These are phyloP conservation scores for Caloenas nicobarica DNA, from an alignment of 2,113 vertebrate species.

Conservation along the genomic window DNA sequence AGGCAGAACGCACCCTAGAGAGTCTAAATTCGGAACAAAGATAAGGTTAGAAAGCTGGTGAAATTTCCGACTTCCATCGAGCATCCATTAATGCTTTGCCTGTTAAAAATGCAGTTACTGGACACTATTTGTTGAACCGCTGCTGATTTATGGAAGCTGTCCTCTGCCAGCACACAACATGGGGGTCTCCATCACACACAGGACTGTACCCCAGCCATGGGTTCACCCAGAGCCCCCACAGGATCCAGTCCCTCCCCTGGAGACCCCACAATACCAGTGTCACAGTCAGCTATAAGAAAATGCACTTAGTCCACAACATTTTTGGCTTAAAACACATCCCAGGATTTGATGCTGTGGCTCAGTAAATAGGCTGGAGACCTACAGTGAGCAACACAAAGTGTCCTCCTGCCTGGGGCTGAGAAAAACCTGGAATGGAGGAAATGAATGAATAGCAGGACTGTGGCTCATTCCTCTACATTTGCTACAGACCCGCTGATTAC, in stretches of 20 bases:
- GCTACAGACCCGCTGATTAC: neutral
- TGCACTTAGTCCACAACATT: neutral
- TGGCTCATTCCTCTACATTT: neutral
- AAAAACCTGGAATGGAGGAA: neutral
- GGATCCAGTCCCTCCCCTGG: neutral
- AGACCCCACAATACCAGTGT: neutral
- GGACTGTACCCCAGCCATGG: fast-evolving
- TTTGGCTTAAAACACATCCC: neutral
- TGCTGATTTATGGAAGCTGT: neutral
- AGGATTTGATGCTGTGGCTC: neutral
- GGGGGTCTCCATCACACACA: neutral
- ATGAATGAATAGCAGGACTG: neutral
- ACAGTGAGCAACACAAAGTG: neutral
- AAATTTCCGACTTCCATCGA: neutral
- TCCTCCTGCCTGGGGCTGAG: neutral
- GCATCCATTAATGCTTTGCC: neutral
- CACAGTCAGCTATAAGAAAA: neutral
- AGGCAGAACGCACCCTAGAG: neutral
- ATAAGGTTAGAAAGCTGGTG: neutral
- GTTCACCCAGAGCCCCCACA: neutral
- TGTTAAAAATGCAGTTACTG: neutral
- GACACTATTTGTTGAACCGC: neutral
- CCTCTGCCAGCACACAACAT: neutral
- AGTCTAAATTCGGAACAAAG: neutral
- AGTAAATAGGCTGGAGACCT: neutral